Evolutionary conservation across 1,140 invertebrate species (phyloP).

Genomic region (Ceratoteleas bidentatus): DNA sequence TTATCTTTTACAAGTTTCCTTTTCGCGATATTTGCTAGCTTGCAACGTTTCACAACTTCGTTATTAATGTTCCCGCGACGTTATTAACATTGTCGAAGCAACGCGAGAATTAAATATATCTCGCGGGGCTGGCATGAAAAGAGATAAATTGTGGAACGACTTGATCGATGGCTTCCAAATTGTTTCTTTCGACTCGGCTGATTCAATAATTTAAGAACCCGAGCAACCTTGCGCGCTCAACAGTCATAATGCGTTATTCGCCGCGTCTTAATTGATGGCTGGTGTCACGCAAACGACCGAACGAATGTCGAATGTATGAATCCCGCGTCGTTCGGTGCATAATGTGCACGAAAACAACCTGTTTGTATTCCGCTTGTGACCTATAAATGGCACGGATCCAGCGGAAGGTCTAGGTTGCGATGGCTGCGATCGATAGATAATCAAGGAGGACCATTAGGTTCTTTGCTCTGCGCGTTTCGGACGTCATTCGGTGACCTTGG

Average conservation of each 20-base stretch:
- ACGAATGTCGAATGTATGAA: constrained; percentile 10
- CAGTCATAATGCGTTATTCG: constrained; percentile 15
- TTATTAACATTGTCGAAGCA: no score
- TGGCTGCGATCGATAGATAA: constrained; percentile 41
- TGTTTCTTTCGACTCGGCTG: background rate
- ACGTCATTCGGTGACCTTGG: constrained; percentile 30
- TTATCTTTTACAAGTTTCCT: no score
- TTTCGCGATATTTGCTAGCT: no score
- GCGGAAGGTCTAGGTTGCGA: constrained; percentile 48
- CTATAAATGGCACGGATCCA: constrained; percentile 28
- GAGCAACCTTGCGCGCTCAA: constrained; percentile 18
- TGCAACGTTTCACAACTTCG: no score
- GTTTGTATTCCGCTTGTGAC: constrained; percentile 41
- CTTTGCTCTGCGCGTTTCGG: constrained; percentile 23
- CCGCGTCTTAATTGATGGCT: constrained; percentile 8
- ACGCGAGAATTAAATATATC: no score
- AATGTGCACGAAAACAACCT: constrained; percentile 31
- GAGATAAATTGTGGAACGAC: no score
- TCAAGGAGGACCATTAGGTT: constrained; percentile 32
- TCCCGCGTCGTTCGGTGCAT: constrained; percentile 6
- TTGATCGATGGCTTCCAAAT: no score
- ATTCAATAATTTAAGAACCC: constrained; percentile 13
- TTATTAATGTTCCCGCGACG: no score
- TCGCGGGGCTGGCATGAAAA: no score
- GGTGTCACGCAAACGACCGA: constrained; percentile 13